Conservation (phyloP, 2,888 invertebrate genomes). For the Scaptodrosophila latifasciaeformis region DNA sequence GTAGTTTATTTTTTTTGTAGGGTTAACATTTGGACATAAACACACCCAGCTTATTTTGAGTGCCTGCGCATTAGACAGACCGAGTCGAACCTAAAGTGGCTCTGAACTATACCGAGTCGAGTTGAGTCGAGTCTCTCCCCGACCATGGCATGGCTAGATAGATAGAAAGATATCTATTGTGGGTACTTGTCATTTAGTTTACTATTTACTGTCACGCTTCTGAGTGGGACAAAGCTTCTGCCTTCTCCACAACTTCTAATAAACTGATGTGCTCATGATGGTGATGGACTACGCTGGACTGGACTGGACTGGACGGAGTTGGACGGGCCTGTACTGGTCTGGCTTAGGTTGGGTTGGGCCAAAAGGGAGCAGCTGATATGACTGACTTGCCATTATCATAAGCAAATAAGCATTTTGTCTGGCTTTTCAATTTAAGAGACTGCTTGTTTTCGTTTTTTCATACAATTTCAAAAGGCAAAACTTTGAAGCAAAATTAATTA, state of each 20-base stretch:
- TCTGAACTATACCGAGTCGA: too few relatives aligned
- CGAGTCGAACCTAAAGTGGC: neutral
- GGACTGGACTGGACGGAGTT: constrained; percentile 28
- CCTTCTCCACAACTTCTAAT: too few relatives aligned
- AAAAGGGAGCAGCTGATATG: constrained; percentile 1
- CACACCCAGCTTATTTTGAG: constrained; percentile 48
- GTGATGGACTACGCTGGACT: constrained; percentile 14
- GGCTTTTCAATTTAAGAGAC: neutral
- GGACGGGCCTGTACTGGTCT: neutral
- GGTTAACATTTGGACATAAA: constrained; percentile 64
- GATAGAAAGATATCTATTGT: constrained; percentile 28
- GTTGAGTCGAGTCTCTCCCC: too few relatives aligned
- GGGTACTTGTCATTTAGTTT: constrained; percentile 65
- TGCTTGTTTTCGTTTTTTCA: neutral
- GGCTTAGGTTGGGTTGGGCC: too few relatives aligned
- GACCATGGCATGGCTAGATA: too few relatives aligned
- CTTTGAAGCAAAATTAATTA: neutral
- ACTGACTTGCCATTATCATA: constrained; percentile 18
- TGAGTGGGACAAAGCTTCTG: constrained; percentile 6
- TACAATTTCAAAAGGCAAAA: too few relatives aligned
- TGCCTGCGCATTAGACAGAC: neutral
- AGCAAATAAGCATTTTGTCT: constrained; percentile 12
- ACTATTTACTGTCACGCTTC: constrained; percentile 69
- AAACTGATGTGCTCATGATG: constrained; percentile 1
- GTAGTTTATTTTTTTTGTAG: constrained; percentile 34